Evolutionary conservation across 2,888 invertebrate species (phyloP).

Genomic region (Diogma glabrata): DNA sequence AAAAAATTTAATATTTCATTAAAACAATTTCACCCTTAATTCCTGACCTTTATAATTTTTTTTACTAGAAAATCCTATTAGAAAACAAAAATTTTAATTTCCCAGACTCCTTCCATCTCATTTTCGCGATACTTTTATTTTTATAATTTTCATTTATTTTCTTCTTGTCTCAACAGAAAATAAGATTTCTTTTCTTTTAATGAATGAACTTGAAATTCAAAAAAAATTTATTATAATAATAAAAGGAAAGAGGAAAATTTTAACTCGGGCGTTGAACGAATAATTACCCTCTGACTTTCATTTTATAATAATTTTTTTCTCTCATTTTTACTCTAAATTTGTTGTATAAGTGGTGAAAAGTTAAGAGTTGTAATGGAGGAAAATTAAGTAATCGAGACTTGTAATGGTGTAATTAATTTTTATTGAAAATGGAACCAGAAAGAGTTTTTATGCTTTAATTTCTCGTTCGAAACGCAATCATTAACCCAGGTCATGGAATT

Average conservation of each 20-base stretch:
- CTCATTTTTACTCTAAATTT: neutral
- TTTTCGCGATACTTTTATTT: too few species aligned
- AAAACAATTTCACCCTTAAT: slow-evolving; percentile 9
- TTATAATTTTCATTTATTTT: slow-evolving; percentile 8
- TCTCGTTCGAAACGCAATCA: slow-evolving; percentile 1
- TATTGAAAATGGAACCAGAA: too few species aligned
- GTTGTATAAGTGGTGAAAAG: too few species aligned
- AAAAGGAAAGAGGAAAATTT: too few species aligned
- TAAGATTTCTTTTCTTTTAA: neutral
- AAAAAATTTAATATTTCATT: neutral
- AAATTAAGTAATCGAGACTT: too few species aligned
- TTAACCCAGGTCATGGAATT: slow-evolving; percentile 11
- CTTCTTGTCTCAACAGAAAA: neutral
- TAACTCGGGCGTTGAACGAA: slow-evolving; percentile 10
- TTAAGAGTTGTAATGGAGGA: too few species aligned
- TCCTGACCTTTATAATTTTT: slow-evolving; percentile 8
- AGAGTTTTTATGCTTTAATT: too few species aligned
- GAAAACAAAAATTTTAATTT: neutral
- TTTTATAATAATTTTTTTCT: neutral
- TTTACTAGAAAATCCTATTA: too few species aligned
- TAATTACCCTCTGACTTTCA: slow-evolving; percentile 8
- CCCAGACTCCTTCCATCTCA: slow-evolving; percentile 6
- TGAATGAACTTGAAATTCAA: slow-evolving; percentile 9
- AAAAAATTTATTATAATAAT: slow-evolving; percentile 3
- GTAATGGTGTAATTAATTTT: too few species aligned